phyloP scores from a whole-genome alignment of 2,113 vertebrate genomes.

The Tychaedon coryphoeus region DNA sequence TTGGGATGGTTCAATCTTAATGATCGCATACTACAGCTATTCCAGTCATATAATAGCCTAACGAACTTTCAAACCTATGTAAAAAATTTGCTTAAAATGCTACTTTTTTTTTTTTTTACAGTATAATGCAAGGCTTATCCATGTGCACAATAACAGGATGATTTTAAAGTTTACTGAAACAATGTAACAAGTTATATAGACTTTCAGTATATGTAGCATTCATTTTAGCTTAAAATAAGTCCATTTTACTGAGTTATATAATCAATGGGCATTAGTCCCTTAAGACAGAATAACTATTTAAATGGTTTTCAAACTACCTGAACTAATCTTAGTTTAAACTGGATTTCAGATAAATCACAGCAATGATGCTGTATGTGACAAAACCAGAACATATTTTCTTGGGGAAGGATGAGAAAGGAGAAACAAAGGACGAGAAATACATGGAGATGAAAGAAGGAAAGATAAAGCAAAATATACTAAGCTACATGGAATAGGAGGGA shows the following conservation, averaged over 20 bases:
- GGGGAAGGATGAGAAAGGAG: neutral
- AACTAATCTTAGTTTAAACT: neutral
- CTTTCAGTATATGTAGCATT: neutral
- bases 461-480: neutral
- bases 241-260: neutral
- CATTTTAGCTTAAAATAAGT: neutral
- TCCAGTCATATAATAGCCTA: neutral
- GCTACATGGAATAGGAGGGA: neutral
- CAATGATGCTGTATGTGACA: neutral
- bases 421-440: neutral
- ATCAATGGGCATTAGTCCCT: neutral
- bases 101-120: neutral
- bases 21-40: rapidly evolving
- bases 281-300: neutral
- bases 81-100: neutral
- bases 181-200: neutral
- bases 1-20: neutral
- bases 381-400: neutral
- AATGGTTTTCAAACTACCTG: neutral
- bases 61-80: neutral
- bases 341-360: neutral
- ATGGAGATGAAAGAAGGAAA: neutral
- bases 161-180: neutral
- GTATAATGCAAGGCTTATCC: neutral
- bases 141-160: neutral